Conservation (phyloP, 35 echinoderm and acorn worm genomes). For the Diadema setosum region DNA sequence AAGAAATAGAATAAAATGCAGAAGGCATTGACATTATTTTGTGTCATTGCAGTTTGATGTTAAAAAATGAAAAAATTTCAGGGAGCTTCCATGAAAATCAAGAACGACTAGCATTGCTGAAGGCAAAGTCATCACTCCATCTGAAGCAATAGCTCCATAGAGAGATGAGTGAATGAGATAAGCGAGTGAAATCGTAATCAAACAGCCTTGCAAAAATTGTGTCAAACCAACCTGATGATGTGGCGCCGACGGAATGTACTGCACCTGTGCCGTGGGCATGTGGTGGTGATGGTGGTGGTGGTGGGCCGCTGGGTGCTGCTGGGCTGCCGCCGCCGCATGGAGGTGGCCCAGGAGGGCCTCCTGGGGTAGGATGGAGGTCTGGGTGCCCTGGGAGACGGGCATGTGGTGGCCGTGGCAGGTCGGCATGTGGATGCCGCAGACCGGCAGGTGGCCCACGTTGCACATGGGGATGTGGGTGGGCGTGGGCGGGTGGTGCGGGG, state of each 20-base stretch:
- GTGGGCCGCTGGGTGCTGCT: constrained; percentile 22
- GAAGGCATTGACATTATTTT: too few species aligned
- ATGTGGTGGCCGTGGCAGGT: constrained; percentile 72
- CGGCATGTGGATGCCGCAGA: constrained; percentile 92
- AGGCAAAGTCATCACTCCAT: too few species aligned
- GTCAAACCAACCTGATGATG: constrained; percentile 27
- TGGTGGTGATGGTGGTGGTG: constrained; percentile 59
- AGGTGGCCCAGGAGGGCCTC: constrained; percentile 64
- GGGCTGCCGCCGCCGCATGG: constrained; percentile 1
- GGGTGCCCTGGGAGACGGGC: constrained; percentile 66
- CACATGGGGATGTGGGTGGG: constrained; percentile 85
- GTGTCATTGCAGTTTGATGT: too few species aligned
- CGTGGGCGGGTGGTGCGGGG: constrained; percentile 6
- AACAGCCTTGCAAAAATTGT: too few species aligned
- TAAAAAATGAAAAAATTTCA: too few species aligned
- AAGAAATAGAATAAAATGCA: too few species aligned
- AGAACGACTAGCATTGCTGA: too few species aligned
- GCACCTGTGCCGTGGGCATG: constrained; percentile 52
- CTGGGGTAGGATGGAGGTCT: constrained; percentile 63
- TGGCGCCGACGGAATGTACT: constrained; percentile 69
- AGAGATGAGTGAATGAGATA: too few species aligned
- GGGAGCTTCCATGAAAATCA: too few species aligned
- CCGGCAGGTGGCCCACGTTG: constrained; percentile 85
- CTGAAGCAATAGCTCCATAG: too few species aligned
- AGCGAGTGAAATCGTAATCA: too few species aligned